phyloP scores from a whole-genome alignment of 2,797 vertebrate species.

The Numenius phaeopus region DNA sequence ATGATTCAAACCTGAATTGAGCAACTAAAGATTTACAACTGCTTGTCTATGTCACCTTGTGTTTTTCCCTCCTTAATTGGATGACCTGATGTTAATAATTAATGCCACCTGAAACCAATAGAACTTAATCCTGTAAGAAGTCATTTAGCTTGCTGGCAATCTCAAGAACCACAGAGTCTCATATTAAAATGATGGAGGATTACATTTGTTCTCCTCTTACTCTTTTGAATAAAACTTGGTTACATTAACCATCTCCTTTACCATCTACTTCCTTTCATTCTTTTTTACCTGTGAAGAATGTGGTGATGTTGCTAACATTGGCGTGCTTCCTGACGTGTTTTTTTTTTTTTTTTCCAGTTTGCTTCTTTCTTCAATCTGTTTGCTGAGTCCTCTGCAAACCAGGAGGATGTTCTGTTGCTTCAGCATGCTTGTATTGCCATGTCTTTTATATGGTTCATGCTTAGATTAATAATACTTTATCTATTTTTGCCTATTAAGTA shows the following conservation, averaged over 20 bases:
- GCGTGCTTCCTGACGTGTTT: neutral
- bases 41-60: neutral
- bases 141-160: neutral
- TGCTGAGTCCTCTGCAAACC: neutral
- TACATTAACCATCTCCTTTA: neutral
- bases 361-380: neutral
- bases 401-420: neutral
- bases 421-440: accelerated
- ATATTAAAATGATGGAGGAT: neutral
- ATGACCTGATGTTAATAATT: constrained; percentile 42
- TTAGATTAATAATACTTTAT: neutral
- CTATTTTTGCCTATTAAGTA: neutral
- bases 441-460: neutral
- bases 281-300: neutral
- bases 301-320: neutral
- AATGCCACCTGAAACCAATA: constrained; percentile 19
- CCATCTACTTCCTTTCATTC: neutral
- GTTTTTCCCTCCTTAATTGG: constrained; percentile 3
- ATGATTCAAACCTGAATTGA: neutral
- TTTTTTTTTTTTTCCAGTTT: neutral
- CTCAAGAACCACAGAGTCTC: neutral
- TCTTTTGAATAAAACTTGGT: neutral
- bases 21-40: constrained; percentile 2
- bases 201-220: neutral
- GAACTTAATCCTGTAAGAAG: neutral